These are phyloP conservation scores for Trochalopteron elliotii DNA, from an alignment of 2,113 vertebrate species.

Conservation along the genomic window DNA sequence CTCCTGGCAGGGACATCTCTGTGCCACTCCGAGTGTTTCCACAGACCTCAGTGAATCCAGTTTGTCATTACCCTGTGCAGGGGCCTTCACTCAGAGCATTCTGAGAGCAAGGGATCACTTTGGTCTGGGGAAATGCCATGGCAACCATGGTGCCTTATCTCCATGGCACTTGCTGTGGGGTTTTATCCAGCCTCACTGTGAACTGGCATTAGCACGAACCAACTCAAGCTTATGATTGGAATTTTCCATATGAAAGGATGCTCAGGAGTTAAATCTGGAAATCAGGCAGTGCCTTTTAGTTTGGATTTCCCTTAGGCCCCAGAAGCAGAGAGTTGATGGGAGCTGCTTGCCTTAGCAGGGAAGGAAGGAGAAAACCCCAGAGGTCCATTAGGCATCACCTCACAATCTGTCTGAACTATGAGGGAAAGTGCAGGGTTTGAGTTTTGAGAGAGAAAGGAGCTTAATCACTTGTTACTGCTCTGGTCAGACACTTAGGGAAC, in stretches of 20 bases:
- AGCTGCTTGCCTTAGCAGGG: neutral
- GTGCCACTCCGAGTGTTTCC: neutral
- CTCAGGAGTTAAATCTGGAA: neutral
- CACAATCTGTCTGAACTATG: neutral
- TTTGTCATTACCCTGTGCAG: neutral
- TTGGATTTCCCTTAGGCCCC: neutral
- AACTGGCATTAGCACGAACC: neutral
- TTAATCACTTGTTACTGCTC: neutral
- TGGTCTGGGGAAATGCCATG: neutral
- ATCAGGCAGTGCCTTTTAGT: neutral
- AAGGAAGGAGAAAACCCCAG: neutral
- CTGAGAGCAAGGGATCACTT: neutral
- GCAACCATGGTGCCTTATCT: neutral
- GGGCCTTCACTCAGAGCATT: neutral
- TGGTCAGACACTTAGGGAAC: neutral
- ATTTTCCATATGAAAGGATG: neutral
- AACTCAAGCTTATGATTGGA: neutral
- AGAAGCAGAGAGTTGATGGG: neutral
- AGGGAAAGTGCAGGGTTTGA: neutral
- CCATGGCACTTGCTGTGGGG: neutral
- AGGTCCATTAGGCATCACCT: neutral
- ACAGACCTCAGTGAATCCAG: neutral
- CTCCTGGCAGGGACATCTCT: neutral
- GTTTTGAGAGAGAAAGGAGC: neutral
- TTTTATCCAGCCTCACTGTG: neutral